Conservation (phyloP, 1,140 invertebrate genomes). For the Drosophila pallidifrons region DNA sequence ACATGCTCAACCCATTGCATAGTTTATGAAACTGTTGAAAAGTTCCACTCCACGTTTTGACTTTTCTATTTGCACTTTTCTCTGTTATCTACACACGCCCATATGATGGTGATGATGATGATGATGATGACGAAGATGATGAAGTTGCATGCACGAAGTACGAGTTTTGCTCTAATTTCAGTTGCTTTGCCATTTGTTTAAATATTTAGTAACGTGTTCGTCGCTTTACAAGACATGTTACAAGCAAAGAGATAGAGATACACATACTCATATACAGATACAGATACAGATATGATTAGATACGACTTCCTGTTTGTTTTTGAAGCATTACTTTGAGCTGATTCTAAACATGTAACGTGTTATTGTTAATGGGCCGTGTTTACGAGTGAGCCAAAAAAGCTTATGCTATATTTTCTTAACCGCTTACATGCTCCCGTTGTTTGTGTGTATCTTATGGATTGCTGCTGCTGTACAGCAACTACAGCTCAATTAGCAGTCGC, state of each 20-base stretch:
- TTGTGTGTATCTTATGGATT: not conserved
- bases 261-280: conserved; percentile 18
- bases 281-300: conserved; percentile 73
- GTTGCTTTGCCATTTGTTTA: conserved; percentile 68
- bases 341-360: conserved; percentile 56
- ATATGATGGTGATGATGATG: conserved; percentile 5
- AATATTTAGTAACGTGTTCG: conserved; percentile 76
- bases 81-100: conserved; percentile 43
- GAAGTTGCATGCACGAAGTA: conserved; percentile 32
- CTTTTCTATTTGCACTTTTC: conserved; percentile 76
- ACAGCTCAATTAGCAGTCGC: conserved; percentile 77
- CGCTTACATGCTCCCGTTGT: not conserved
- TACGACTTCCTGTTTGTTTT: conserved; percentile 71
- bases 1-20: conserved; percentile 19
- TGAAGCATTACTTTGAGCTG: conserved; percentile 20
- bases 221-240: conserved; percentile 46
- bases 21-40: conserved; percentile 37
- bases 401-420: conserved; percentile 12
- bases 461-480: conserved; percentile 18
- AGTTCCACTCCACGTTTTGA: conserved; percentile 56
- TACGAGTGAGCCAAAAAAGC: conserved; percentile 46
- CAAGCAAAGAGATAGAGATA: conserved; percentile 32
- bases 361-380: conserved; percentile 59
- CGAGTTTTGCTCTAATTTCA: conserved; percentile 76
- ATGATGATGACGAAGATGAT: conserved; percentile 19